phyloP scores from a whole-genome alignment of 2,888 invertebrate species.

The Epiblema foenella region DNA sequence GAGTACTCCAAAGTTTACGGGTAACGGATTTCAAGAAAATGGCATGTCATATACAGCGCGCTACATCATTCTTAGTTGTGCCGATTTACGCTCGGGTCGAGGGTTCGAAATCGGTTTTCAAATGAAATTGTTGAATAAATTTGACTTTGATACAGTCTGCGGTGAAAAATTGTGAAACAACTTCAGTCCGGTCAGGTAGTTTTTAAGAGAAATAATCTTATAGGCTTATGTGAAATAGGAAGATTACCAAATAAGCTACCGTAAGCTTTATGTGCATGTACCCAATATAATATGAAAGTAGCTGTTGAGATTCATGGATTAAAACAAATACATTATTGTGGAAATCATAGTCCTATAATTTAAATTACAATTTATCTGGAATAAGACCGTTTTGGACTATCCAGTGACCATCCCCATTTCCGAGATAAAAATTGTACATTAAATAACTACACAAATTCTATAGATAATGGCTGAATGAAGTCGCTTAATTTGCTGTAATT shows the following conservation, averaged over 20 bases:
- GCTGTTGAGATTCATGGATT: not conserved
- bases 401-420: no score
- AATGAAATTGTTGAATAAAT: conserved; percentile 41
- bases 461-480: no score
- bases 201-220: not conserved
- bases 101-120: conserved; percentile 33
- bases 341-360: no score
- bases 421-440: no score
- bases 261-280: conserved; percentile 1
- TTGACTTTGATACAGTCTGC: conserved; percentile 39
- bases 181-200: not conserved
- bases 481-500: no score
- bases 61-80: conserved; percentile 45
- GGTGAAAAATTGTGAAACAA: conserved; percentile 17
- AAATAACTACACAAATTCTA: no score
- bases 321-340: no score
- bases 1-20: conserved; percentile 69
- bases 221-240: not conserved
- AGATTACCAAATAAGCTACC: conserved; percentile 1
- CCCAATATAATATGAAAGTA: not conserved
- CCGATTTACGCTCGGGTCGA: conserved; percentile 34
- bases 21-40: conserved; percentile 51
- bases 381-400: no score
- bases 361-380: no score
- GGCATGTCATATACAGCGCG: conserved; percentile 46